Percentiles rank a stretch among this genome's conserved stretches.
These are phyloP conservation scores for Platysternon megacephalum DNA, from an alignment of 2,113 vertebrate species.

Conservation along the genomic window DNA sequence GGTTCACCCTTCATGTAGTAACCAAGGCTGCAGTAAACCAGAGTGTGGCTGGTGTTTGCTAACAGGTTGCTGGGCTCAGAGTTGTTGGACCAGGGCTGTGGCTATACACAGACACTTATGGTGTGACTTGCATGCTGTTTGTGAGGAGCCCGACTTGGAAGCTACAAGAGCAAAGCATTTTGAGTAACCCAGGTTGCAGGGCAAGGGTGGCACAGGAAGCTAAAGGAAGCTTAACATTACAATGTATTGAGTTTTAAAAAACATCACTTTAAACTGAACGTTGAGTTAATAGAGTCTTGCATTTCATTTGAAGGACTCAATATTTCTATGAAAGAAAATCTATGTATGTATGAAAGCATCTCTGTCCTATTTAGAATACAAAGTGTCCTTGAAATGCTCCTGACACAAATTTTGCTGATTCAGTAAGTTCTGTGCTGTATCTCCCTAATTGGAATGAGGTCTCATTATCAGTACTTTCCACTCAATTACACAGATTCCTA, in stretches of 20 bases:
- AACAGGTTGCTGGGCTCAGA: background rate
- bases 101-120: background rate
- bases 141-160: background rate
- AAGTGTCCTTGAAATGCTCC: background rate
- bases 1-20: background rate
- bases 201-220: background rate
- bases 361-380: background rate
- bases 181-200: background rate
- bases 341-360: background rate
- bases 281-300: background rate
- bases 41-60: background rate
- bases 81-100: background rate
- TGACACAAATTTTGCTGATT: constrained; percentile 1
- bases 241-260: background rate
- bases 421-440: background rate
- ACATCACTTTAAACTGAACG: background rate
- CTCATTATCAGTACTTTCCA: constrained; percentile 34
- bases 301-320: background rate
- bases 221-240: background rate
- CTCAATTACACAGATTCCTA: constrained; percentile 23
- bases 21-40: background rate
- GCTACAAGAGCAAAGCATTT: background rate
- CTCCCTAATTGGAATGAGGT: constrained; percentile 13
- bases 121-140: background rate
- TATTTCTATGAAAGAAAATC: background rate